These are phyloP conservation scores for Eleutherodactylus coqui DNA, from an alignment of 2,797 vertebrate genomes.

Conservation along the genomic window DNA sequence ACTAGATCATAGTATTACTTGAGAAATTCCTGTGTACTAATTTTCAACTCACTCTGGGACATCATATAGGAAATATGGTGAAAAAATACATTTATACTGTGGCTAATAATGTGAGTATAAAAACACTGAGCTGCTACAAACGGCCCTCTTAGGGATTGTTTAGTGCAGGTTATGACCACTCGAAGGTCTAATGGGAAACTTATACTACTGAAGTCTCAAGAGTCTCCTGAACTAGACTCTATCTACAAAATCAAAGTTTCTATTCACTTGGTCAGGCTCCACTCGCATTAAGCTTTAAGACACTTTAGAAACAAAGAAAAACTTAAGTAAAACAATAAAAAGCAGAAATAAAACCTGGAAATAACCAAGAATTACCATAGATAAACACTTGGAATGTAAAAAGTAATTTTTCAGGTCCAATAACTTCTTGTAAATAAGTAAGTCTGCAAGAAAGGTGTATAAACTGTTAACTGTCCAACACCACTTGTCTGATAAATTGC, in stretches of 20 bases:
- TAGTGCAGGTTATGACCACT: slow-evolving; percentile 65
- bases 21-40: slow-evolving; percentile 69
- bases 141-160: slow-evolving; percentile 66
- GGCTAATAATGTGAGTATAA: slow-evolving; percentile 68
- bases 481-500: background rate
- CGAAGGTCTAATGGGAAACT: slow-evolving; percentile 61
- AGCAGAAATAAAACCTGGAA: background rate
- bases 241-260: slow-evolving; percentile 64
- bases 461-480: background rate
- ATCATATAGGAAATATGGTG: slow-evolving; percentile 68
- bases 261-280: background rate
- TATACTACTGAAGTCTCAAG: slow-evolving; percentile 59
- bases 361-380: background rate
- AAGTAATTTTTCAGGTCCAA: background rate
- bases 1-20: slow-evolving; percentile 68
- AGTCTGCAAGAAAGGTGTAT: background rate
- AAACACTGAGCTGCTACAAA: slow-evolving; percentile 67
- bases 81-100: slow-evolving; percentile 68
- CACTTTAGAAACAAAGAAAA: background rate
- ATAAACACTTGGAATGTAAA: background rate
- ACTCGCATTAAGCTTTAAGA: background rate
- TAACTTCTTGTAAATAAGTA: background rate
- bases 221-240: slow-evolving; percentile 57
- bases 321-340: background rate
- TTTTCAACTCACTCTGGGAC: slow-evolving; percentile 71